Evolutionary conservation across 2,888 invertebrate species (phyloP).

Genomic region (Rotaria magnacalcarata): DNA sequence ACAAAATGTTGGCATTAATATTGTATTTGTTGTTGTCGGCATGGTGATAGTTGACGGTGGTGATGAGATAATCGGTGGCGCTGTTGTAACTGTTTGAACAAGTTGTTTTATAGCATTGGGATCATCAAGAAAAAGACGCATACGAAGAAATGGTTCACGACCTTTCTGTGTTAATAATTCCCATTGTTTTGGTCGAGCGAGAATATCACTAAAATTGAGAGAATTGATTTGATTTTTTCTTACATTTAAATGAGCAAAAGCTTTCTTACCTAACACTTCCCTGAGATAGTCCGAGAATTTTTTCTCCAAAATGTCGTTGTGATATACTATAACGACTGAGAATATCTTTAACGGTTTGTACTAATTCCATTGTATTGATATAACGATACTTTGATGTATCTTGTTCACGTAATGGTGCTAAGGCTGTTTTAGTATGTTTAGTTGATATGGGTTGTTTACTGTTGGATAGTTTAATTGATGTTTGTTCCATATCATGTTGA

Average conservation of each 20-base stretch:
- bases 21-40: not conserved
- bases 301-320: slow-evolving; percentile 93
- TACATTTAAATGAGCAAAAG: slow-evolving; percentile 61
- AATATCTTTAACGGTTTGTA: slow-evolving; percentile 63
- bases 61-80: not conserved
- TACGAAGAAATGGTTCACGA: slow-evolving; percentile 67
- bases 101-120: slow-evolving; percentile 21
- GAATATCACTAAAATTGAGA: slow-evolving; percentile 80
- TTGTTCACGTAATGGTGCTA: slow-evolving; percentile 95
- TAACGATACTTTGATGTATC: slow-evolving; percentile 96
- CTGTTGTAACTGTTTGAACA: not conserved
- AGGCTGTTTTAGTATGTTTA: slow-evolving; percentile 84
- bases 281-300: slow-evolving; percentile 69
- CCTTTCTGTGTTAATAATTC: slow-evolving; percentile 97
- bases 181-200: slow-evolving; percentile 97
- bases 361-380: slow-evolving; percentile 95
- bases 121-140: slow-evolving; percentile 49
- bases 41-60: not conserved
- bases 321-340: slow-evolving; percentile 67
- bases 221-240: slow-evolving; percentile 47
- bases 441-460: slow-evolving; percentile 62
- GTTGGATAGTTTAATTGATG: not conserved
- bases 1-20: slow-evolving; percentile 23
- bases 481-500: not conserved
- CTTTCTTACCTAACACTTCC: slow-evolving; percentile 70